These are phyloP conservation scores for Agrypnus murinus DNA, from an alignment of 2,888 invertebrate genomes.

Conservation along the genomic window DNA sequence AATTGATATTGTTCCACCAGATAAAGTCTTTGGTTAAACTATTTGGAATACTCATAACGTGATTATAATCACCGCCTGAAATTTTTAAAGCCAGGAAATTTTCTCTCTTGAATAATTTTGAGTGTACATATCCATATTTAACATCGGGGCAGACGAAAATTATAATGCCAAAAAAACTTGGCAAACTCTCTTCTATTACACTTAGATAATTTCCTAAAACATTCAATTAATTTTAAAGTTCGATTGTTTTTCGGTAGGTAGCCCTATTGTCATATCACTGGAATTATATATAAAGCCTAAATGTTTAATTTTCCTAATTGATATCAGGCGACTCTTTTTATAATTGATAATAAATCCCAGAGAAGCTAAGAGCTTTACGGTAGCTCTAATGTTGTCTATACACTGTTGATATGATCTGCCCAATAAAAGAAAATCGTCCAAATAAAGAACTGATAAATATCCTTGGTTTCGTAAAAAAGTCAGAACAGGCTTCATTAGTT, in stretches of 20 bases:
- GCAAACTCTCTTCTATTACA: conserved; percentile 48
- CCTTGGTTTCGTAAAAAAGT: conserved; percentile 23
- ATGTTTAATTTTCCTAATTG: conserved; percentile 24
- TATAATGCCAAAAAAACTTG: conserved; percentile 51
- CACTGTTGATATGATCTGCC: conserved; percentile 20
- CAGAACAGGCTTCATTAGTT: conserved; percentile 50
- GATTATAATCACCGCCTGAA: conserved; percentile 53
- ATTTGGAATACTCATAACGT: conserved; percentile 27
- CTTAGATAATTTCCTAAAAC: neutral
- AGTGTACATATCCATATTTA: no score
- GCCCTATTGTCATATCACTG: neutral
- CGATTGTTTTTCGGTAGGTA: conserved; percentile 10
- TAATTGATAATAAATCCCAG: conserved; percentile 45
- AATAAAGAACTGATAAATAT: conserved; percentile 26
- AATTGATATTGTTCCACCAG: conserved; percentile 47
- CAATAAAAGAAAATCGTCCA: conserved; percentile 28
- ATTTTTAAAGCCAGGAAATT: no score
- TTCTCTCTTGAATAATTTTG: no score
- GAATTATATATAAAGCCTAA: conserved; percentile 40
- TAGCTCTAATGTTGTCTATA: conserved; percentile 27
- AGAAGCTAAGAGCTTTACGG: conserved; percentile 16
- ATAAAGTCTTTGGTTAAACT: no score
- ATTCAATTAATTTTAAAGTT: neutral
- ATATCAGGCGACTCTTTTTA: conserved; percentile 31
- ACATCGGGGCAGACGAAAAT: conserved; percentile 53